These are phyloP conservation scores for Petrolisthes cinctipes DNA, from an alignment of 2,888 invertebrate species.

Conservation along the genomic window DNA sequence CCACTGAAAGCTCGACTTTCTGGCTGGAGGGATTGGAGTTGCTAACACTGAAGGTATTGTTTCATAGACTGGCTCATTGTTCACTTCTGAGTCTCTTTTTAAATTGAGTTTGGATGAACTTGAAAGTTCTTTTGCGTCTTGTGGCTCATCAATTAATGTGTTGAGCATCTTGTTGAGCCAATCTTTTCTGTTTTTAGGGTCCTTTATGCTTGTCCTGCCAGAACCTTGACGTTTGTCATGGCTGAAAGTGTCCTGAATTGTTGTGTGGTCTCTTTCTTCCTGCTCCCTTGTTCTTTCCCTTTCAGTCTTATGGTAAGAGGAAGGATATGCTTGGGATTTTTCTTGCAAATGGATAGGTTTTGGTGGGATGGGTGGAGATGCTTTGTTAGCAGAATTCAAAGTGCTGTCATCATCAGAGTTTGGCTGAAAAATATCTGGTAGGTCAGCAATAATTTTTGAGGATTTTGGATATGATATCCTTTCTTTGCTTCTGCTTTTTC, in stretches of 20 bases:
- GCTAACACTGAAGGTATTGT: neutral
- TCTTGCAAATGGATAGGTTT: conserved; percentile 19
- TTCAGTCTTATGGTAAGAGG: neutral
- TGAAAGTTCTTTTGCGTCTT: neutral
- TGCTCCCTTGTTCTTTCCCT: neutral
- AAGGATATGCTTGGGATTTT: conserved; percentile 10
- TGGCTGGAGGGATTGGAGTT: conserved; percentile 24
- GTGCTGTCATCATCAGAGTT: neutral
- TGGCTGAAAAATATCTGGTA: neutral
- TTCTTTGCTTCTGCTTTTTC: conserved; percentile 8
- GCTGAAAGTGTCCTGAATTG: neutral
- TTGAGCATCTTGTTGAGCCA: conserved; percentile 57
- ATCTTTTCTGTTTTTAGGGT: conserved; percentile 50
- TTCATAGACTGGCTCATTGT: neutral
- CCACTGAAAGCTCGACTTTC: conserved; percentile 8
- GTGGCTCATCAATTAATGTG: conserved; percentile 33
- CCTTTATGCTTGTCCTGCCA: conserved; percentile 41
- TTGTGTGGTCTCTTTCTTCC: neutral
- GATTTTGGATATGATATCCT: conserved; percentile 10
- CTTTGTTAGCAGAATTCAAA: neutral
- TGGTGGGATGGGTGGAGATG: conserved; percentile 28
- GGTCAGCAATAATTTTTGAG: conserved; percentile 3
- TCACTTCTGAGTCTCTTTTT: neutral
- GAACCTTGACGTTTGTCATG: conserved; percentile 14
- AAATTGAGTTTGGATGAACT: neutral